Conservation (phyloP, 2,888 invertebrate species). For the Laothoe populi region DNA sequence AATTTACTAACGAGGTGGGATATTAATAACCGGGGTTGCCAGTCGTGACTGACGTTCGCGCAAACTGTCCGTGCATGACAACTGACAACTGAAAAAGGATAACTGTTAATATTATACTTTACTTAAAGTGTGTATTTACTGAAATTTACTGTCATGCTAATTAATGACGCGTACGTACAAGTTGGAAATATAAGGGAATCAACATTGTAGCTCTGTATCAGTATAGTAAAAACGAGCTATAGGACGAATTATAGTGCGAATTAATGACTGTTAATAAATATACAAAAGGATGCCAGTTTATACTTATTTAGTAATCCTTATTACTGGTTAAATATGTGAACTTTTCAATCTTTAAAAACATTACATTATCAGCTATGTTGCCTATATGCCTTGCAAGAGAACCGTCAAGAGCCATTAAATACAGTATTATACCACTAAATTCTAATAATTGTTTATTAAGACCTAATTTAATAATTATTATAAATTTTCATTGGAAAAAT, state of each 20-base stretch:
- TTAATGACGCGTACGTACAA: slow-evolving; percentile 10
- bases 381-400: too few species aligned
- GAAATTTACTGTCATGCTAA: slow-evolving; percentile 20
- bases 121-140: slow-evolving; percentile 16
- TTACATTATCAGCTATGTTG: too few species aligned
- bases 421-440: too few species aligned
- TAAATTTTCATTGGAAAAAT: too few species aligned
- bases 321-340: too few species aligned
- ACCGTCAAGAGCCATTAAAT: too few species aligned
- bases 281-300: too few species aligned
- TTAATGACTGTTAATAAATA: too few species aligned
- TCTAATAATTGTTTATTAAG: too few species aligned
- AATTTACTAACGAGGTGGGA: slow-evolving; percentile 59
- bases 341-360: too few species aligned
- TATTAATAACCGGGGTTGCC: slow-evolving; percentile 55
- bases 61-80: slow-evolving; percentile 41
- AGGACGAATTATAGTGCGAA: background rate
- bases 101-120: slow-evolving; percentile 25
- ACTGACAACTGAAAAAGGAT: slow-evolving; percentile 32
- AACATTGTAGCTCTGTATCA: background rate
- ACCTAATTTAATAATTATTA: too few species aligned
- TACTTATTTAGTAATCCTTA: too few species aligned
- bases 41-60: slow-evolving; percentile 55
- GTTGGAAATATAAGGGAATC: slow-evolving; percentile 4
- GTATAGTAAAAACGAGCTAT: background rate